A percentile compares a stretch with the other conserved stretches of the same genome.
These are phyloP conservation scores for Cetonia aurata DNA, from an alignment of 2,888 invertebrate genomes.

Conservation along the genomic window DNA sequence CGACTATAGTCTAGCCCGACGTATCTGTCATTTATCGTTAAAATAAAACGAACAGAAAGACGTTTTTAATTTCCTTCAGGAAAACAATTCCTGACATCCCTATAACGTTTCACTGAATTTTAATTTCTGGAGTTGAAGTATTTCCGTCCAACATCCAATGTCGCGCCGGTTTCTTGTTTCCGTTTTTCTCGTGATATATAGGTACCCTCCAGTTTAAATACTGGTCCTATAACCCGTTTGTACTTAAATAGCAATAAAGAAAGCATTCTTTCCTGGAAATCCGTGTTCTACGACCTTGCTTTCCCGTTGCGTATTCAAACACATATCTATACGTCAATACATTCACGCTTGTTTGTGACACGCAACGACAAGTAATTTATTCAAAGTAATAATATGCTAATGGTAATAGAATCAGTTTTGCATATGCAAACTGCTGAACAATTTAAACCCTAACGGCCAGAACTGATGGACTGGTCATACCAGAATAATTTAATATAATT, in stretches of 20 bases:
- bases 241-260: no score
- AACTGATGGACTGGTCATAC: constrained; percentile 40
- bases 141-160: constrained; percentile 3
- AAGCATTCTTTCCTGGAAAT: no score
- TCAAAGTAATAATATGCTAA: constrained; percentile 38
- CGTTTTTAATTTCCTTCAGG: constrained; percentile 26
- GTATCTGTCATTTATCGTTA: constrained; percentile 10
- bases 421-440: constrained; percentile 38
- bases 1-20: neutral
- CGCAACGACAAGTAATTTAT: constrained; percentile 18
- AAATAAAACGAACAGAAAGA: constrained; percentile 13
- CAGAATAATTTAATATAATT: constrained; percentile 39
- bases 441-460: constrained; percentile 20
- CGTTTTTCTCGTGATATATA: no score
- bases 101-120: constrained; percentile 32
- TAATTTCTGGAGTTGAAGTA: constrained; percentile 29
- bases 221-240: no score
- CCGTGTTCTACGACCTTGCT: no score
- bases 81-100: constrained; percentile 24
- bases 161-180: no score
- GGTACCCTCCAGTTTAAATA: no score
- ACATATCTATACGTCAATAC: no score
- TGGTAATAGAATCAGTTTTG: constrained; percentile 26
- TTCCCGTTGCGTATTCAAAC: no score
- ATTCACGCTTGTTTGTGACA: neutral